Conservation (phyloP, 2,888 invertebrate genomes). For the Horisme vitalbata region DNA sequence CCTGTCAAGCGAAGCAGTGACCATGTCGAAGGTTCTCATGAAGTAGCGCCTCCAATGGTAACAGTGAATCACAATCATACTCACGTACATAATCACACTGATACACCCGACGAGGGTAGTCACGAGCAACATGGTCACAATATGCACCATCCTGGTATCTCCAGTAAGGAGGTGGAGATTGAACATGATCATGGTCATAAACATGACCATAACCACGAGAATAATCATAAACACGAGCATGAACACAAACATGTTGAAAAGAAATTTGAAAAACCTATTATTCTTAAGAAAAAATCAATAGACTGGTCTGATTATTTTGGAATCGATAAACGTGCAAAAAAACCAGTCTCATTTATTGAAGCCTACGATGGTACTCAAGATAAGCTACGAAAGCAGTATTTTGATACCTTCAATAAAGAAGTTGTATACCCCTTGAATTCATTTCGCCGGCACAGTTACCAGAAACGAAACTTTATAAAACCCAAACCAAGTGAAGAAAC, state of each 20-base stretch:
- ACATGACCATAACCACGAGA: too few relatives aligned
- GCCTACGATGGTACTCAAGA: constrained; percentile 69
- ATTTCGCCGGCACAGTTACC: constrained; percentile 60
- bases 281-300: constrained; percentile 90
- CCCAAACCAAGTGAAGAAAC: constrained; percentile 56
- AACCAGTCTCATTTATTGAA: constrained; percentile 60
- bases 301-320: constrained; percentile 95
- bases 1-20: constrained; percentile 81
- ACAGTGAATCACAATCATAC: constrained; percentile 55
- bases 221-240: constrained; percentile 46
- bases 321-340: constrained; percentile 85
- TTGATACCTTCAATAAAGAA: constrained; percentile 72
- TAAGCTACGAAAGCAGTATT: constrained; percentile 68
- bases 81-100: constrained; percentile 46
- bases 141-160: constrained; percentile 58
- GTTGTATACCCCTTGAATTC: constrained; percentile 66
- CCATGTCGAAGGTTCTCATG: constrained; percentile 56
- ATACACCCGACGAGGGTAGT: constrained; percentile 53
- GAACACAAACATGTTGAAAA: constrained; percentile 20
- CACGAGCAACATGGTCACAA: constrained; percentile 62
- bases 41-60: constrained; percentile 67
- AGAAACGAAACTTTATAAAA: constrained; percentile 66
- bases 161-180: constrained; percentile 46
- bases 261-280: constrained; percentile 72
- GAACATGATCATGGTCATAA: constrained; percentile 26